Evolutionary conservation across 2,797 vertebrate species (phyloP), one percentile per base, ranked within the genome.

Genomic region (Microchirus variegatus): DNA sequence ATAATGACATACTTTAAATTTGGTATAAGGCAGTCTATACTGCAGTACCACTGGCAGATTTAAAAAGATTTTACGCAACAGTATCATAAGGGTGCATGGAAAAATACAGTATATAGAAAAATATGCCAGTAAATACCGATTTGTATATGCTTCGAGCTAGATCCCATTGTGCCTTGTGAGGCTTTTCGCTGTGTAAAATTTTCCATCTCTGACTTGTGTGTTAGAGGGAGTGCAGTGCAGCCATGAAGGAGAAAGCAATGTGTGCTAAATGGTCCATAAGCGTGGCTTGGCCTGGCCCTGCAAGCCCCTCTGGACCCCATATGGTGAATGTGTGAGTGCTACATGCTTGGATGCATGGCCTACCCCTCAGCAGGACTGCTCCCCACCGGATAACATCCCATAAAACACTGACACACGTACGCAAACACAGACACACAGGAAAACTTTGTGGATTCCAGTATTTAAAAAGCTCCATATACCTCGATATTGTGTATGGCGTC

Each of bases 221-320:
- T 55, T 43, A 52, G 53, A 53, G 65, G 60, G 55, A 59, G 19
- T 63, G 63, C 65, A 73, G 63, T 66, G 59, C 56, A 83, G 76
- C 75, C 65, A 80, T 82, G 81, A 85, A 87, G 70, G 77, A 83
- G 77, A 87, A 78, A 82, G 80, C 68, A 87, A 87, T 82, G 81
- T 85, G 82, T 63, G 79, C 74, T 88, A 90, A 90, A 91, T 87
- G 87, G 84, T 85, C 84, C 89, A 77, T 87, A 70, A 63, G 77
- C 74, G 73, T 68, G 71, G 69, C 67, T 77, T 74, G 75, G 80
- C 75, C 66, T 59, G 73, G 53, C 76, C 66, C 68, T 63, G 64
- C 36, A 47, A 82, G 64, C 75, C 82, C 73, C 80, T 80, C 79
- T 80, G 81, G 83, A 78, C 64, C 72, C 74, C 82, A 83, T 81